Base-by-base conservation (phyloP, 2,113 vertebrate genomes). In the Pycnonotus jocosus region DNA sequence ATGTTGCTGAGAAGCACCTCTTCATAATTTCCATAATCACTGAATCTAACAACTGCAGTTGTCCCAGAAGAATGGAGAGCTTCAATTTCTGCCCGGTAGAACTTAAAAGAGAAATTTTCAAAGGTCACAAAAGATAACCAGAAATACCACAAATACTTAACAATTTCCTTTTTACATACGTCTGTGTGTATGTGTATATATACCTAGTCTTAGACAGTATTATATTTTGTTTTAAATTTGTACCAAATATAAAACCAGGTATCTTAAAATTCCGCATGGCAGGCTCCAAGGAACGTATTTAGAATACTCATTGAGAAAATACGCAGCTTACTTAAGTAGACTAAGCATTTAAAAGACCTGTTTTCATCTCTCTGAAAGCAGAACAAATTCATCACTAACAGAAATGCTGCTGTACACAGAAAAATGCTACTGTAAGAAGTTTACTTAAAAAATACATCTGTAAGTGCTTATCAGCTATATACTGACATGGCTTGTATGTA, bases 1-100 rank as follows among this genome's bases (percentile, higher is more conserved):
- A 99, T 99, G 98, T 99, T 99, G 95, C 99, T 98, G 93, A 99
- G 98, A 89, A 99, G 98, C 76, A 99, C 99, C 95, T 99, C 99
- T 98, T 99, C 99, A 42, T 99, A 99, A 98, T 99, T 99, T 87
- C 99, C 99, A 81, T 99, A 99, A 93, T 99, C 99, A 81, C 98
- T 98, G 97, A 99, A 99, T 50, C 99, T 99, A 92, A 99, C 99
- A 94, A 99, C 99, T 33, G 99, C 99, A 27, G 99, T 99, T 91
- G 98, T 98, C 92, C 99, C 99, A 28, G 99, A 99, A 77, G 99
- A 99, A 97, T 99, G 99, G 51, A 99, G 98, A 56, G 99, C 99
- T 97, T 99, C 99, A 89, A 99, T 98, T 97, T 98, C 98, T 91
- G 99, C 99, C 73, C 98, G 98, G 95, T 99, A 99, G 97, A 99